phyloP scores from a whole-genome alignment of 2,888 invertebrate genomes.

The Apomyelois bistriatella region DNA sequence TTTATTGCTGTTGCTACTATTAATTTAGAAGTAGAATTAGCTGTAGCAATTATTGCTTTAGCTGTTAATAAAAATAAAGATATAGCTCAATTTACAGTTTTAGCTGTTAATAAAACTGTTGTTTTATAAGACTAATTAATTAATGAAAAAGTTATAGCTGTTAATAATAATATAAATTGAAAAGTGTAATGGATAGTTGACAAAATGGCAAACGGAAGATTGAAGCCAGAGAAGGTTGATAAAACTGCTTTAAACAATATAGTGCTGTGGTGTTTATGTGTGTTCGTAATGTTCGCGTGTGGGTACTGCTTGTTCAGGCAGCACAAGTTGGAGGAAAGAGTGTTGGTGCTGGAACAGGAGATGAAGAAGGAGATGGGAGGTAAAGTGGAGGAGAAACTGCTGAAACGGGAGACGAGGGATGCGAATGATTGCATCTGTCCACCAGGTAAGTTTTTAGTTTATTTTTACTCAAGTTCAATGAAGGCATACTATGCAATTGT shows the following conservation, averaged over 20 bases:
- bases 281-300: conserved; percentile 54
- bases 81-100: neutral
- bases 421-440: conserved; percentile 67
- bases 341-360: conserved; percentile 48
- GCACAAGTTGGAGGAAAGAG: conserved; percentile 60
- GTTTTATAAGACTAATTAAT: neutral
- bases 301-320: conserved; percentile 64
- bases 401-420: conserved; percentile 56
- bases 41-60: neutral
- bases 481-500: too few species aligned
- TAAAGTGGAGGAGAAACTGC: conserved; percentile 30
- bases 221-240: conserved; percentile 44
- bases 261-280: conserved; percentile 68
- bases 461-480: too few species aligned
- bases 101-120: neutral
- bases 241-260: conserved; percentile 56
- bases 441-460: conserved; percentile 49
- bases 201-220: conserved; percentile 47
- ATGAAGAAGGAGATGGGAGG: conserved; percentile 22
- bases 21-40: neutral
- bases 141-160: neutral
- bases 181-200: conserved; percentile 11
- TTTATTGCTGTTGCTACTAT: too few species aligned
- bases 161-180: neutral
- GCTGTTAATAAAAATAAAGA: neutral